phyloP scores from a whole-genome alignment of 2,888 invertebrate species.

The Torymus tubicola region DNA sequence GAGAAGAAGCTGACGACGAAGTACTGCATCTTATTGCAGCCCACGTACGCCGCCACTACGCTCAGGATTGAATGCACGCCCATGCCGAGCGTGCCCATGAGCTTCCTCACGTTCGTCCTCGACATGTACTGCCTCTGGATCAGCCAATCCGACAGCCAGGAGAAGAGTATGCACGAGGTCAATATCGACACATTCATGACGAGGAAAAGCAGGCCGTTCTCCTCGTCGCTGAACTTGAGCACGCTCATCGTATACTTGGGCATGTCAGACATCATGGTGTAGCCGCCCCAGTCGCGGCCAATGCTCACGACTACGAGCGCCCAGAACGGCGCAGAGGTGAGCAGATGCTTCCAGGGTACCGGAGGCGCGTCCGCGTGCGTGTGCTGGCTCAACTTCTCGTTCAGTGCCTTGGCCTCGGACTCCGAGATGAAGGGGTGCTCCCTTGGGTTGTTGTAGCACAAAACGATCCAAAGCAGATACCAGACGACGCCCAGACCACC shows the following conservation, averaged over 20 bases:
- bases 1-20: conserved; percentile 73
- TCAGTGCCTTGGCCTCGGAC: conserved; percentile 68
- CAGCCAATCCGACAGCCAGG: conserved; percentile 75
- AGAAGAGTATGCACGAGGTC: conserved; percentile 72
- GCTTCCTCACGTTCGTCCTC: conserved; percentile 75
- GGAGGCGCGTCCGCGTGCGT: conserved; percentile 56
- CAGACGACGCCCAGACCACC: conserved; percentile 85
- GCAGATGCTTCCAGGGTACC: conserved; percentile 56
- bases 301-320: conserved; percentile 80
- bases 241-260: conserved; percentile 68
- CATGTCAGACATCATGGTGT: conserved; percentile 59
- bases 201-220: conserved; percentile 70
- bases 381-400: conserved; percentile 66
- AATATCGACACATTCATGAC: conserved; percentile 71
- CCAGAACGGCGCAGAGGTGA: conserved; percentile 81
- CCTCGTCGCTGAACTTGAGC: conserved; percentile 68
- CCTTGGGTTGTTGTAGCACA: conserved; percentile 72
- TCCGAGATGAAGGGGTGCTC: conserved; percentile 75
- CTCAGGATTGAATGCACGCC: conserved; percentile 76
- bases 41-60: conserved; percentile 76
- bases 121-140: conserved; percentile 70
- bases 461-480: conserved; percentile 82
- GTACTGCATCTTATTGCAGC: conserved; percentile 73
- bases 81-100: conserved; percentile 76
- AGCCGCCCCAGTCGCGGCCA: conserved; percentile 57